A percentile compares a stretch with the other conserved stretches of the same genome.
phyloP scores from a whole-genome alignment of 2,113 vertebrate species.

The Alethe castanea region DNA sequence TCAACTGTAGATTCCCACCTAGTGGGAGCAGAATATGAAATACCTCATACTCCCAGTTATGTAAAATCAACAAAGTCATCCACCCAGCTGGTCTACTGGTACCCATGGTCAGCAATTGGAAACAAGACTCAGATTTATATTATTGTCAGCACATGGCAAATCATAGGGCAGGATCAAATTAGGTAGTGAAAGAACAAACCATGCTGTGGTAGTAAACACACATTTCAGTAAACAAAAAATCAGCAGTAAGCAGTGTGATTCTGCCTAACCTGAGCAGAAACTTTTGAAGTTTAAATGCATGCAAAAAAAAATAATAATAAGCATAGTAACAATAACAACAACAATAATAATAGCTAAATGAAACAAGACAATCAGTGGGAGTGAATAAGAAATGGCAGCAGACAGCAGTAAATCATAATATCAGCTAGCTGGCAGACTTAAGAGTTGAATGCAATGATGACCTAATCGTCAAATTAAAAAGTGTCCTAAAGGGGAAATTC shows the following conservation, averaged over 20 bases:
- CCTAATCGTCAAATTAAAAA: background rate
- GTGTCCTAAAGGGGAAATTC: background rate
- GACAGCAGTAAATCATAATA: background rate
- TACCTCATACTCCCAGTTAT: background rate
- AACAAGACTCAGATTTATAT: background rate
- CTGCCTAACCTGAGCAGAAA: background rate
- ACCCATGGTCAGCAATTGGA: background rate
- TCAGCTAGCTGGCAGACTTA: background rate
- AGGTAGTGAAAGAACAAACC: background rate
- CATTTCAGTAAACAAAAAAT: background rate
- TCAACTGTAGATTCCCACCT: conserved; percentile 10
- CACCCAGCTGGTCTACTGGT: background rate
- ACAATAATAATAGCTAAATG: background rate
- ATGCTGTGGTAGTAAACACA: background rate
- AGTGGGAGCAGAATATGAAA: background rate
- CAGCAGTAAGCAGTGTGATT: background rate
- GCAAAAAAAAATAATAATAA: background rate
- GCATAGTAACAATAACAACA: background rate
- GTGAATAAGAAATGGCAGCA: background rate
- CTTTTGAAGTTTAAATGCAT: background rate
- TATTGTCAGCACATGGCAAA: background rate
- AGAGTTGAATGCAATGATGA: background rate
- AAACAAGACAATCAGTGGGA: background rate
- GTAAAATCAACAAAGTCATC: background rate
- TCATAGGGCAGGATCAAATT: background rate